Evolutionary conservation across 2,888 invertebrate genomes (phyloP).

Genomic region (Caenorhabditis panamensis): DNA sequence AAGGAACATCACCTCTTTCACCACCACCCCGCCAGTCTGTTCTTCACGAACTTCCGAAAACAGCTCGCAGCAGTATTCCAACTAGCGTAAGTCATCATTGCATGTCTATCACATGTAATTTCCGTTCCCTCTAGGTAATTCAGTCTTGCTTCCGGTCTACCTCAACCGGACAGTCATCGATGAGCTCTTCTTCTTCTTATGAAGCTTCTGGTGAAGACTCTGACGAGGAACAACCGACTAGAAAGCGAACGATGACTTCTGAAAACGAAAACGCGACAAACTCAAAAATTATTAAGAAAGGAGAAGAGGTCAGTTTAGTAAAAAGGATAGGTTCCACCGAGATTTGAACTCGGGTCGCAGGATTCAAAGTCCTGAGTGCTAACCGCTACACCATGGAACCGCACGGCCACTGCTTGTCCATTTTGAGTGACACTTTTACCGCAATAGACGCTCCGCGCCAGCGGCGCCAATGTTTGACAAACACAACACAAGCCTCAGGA

Average conservation of each 20-base stretch:
- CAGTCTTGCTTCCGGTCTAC: background rate
- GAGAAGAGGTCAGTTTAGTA: background rate
- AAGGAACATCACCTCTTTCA: background rate
- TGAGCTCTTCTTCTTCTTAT: background rate
- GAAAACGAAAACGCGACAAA: background rate
- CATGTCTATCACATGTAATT: no score
- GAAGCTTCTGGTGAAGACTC: background rate
- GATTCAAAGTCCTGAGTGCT: constrained; percentile 75
- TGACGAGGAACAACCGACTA: background rate
- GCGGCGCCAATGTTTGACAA: background rate
- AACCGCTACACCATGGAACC: constrained; percentile 75
- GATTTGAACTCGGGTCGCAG: constrained; percentile 75
- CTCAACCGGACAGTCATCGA: background rate
- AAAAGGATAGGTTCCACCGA: constrained; percentile 72
- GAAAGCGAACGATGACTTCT: background rate
- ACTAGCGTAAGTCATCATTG: background rate
- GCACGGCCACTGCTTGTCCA: background rate
- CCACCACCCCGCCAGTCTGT: background rate
- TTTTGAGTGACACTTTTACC: background rate
- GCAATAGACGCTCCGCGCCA: background rate
- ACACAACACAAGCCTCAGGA: background rate
- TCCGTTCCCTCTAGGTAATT: background rate
- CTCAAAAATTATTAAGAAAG: background rate
- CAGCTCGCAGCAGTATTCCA: background rate
- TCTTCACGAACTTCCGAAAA: background rate